A percentile compares a stretch with the other conserved stretches of the same genome.
These are phyloP conservation scores for Formicarius rufipectus DNA, from an alignment of 2,113 vertebrate genomes.

Conservation along the genomic window DNA sequence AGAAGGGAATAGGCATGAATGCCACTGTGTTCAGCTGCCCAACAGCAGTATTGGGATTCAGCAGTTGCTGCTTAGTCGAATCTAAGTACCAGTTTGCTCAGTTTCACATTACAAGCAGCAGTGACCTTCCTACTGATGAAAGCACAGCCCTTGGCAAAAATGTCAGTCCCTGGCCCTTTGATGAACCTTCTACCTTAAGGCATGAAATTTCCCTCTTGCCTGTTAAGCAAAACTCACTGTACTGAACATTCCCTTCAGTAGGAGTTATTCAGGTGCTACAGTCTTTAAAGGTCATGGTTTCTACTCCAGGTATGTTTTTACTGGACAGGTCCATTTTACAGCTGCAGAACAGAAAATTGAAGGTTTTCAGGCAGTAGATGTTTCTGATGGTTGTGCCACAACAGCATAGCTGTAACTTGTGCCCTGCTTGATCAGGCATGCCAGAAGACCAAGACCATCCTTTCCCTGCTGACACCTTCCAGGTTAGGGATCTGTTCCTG, in stretches of 20 bases:
- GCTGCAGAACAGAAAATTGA: background rate
- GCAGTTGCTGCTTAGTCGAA: background rate
- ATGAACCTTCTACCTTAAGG: background rate
- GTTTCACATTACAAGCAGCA: background rate
- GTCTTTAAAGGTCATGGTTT: background rate
- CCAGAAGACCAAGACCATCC: background rate
- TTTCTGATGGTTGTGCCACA: background rate
- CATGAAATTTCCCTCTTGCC: background rate
- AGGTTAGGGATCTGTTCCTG: background rate
- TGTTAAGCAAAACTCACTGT: background rate
- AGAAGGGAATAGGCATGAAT: background rate
- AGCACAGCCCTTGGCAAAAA: background rate
- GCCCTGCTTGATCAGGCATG: background rate
- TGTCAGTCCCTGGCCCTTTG: background rate
- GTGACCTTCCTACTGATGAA: background rate
- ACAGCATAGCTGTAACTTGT: accelerated
- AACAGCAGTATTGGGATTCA: background rate
- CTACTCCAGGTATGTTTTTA: background rate
- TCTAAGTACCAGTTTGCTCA: background rate
- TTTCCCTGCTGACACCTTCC: background rate
- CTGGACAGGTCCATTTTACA: background rate
- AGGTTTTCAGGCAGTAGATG: background rate
- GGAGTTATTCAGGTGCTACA: background rate
- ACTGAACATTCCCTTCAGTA: background rate
- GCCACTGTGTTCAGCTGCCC: background rate